phyloP scores from a whole-genome alignment of 2,797 vertebrate genomes.

The Thamnophis elegans region DNA sequence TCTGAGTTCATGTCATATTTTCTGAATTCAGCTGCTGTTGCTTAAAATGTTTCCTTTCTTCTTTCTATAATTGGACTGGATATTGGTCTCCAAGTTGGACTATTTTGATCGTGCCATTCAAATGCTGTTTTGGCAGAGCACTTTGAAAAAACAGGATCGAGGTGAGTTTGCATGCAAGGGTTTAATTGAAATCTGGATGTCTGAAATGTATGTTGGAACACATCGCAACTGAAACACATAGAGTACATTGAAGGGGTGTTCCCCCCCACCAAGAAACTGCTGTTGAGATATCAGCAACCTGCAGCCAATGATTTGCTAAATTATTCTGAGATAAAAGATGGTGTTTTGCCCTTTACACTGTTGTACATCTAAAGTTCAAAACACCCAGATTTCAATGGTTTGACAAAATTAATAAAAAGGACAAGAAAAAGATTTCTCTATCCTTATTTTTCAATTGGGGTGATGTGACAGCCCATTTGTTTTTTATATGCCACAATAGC shows the following conservation, averaged over 20 bases:
- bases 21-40: not conserved
- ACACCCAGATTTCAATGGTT: not conserved
- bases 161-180: not conserved
- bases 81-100: not conserved
- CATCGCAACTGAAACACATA: conserved; percentile 11
- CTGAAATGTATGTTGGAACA: not conserved
- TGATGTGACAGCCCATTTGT: not conserved
- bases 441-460: not conserved
- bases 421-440: not conserved
- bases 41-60: rapidly evolving
- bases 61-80: not conserved
- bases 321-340: not conserved
- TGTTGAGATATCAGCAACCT: not conserved
- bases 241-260: rapidly evolving
- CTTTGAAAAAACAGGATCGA: not conserved
- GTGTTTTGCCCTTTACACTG: not conserved
- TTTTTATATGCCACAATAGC: not conserved
- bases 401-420: not conserved
- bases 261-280: not conserved
- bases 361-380: not conserved
- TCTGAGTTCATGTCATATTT: not conserved
- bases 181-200: conserved; percentile 11
- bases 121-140: not conserved
- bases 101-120: not conserved
- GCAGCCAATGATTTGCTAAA: not conserved